A percentile compares a stretch with the other conserved stretches of the same genome.
Evolutionary conservation across 2,113 vertebrate genomes (phyloP).

Genomic region (Apistogramma diplotaenia): DNA sequence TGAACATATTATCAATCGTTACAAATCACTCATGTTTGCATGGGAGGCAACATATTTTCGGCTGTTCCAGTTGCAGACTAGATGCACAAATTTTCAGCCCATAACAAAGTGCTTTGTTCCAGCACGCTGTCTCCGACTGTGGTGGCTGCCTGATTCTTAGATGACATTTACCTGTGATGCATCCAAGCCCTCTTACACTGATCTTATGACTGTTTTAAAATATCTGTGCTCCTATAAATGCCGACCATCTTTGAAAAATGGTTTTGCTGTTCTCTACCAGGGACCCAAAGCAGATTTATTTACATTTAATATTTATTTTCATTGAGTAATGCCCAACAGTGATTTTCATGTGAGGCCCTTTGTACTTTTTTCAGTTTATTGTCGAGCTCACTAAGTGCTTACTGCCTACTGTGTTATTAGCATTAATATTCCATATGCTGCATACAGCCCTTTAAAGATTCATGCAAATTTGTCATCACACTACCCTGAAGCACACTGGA

Average conservation of each 20-base stretch:
- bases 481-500: background rate
- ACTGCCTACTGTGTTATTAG: background rate
- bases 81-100: background rate
- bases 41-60: background rate
- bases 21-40: background rate
- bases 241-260: background rate
- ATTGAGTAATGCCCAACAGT: background rate
- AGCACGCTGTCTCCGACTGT: conserved; percentile 48
- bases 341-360: background rate
- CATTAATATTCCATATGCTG: background rate
- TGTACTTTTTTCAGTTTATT: background rate
- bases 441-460: background rate
- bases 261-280: background rate
- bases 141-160: conserved; percentile 44
- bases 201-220: background rate
- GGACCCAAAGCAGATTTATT: background rate
- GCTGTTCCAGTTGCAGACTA: background rate
- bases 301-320: background rate
- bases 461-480: background rate
- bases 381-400: background rate
- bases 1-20: background rate
- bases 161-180: conserved; percentile 21
- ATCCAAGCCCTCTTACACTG: conserved; percentile 2
- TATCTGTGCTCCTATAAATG: conserved; percentile 9
- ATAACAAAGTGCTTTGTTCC: background rate